A percentile compares a stretch with the other conserved stretches of the same genome.
These are phyloP conservation scores for Pelodiscus sinensis DNA, from an alignment of 2,113 vertebrate genomes.

Conservation along the genomic window DNA sequence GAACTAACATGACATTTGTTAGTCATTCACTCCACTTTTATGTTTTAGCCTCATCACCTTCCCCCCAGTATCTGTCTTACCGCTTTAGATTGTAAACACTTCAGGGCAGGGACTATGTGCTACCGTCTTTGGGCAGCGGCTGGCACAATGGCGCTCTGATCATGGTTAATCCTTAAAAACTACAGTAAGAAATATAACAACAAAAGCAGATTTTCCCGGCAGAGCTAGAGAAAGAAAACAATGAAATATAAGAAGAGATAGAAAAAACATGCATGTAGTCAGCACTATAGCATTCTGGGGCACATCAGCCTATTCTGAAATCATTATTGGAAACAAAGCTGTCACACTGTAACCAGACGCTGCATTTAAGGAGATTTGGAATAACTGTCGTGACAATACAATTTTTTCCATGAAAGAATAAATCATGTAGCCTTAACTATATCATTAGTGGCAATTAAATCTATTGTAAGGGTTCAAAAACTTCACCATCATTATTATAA, in stretches of 20 bases:
- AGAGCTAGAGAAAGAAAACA: not conserved
- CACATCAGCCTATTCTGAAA: not conserved
- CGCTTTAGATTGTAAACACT: not conserved
- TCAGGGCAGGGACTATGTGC: not conserved
- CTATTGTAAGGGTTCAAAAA: not conserved
- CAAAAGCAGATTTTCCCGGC: not conserved
- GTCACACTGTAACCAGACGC: not conserved
- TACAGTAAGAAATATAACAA: not conserved
- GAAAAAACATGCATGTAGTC: not conserved
- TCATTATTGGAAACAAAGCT: not conserved
- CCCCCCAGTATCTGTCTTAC: not conserved
- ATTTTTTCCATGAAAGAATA: not conserved
- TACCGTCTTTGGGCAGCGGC: not conserved
- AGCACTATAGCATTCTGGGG: not conserved
- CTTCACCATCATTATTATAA: not conserved
- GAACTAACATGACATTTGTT: accelerated
- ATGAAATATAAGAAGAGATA: not conserved
- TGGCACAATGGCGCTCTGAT: not conserved
- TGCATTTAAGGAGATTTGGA: not conserved
- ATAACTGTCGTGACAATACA: not conserved
- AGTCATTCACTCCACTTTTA: accelerated
- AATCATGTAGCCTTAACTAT: not conserved
- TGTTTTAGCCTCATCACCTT: accelerated
- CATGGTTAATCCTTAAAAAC: not conserved
- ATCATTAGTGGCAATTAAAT: not conserved